phyloP scores from a whole-genome alignment of 2,888 invertebrate species.

The Eupithecia dodoneata region DNA sequence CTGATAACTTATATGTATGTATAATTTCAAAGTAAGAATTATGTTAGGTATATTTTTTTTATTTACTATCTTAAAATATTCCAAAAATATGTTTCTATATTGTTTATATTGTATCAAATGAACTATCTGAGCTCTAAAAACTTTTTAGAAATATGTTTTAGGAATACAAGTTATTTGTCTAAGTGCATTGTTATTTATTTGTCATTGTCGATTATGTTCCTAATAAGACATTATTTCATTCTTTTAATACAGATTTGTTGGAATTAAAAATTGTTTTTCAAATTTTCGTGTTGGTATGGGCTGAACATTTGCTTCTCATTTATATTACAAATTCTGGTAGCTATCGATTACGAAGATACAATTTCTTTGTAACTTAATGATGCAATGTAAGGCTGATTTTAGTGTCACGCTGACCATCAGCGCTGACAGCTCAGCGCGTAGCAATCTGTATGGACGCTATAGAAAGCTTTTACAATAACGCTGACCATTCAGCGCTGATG shows the following conservation, averaged over 20 bases:
- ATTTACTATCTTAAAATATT: conserved; percentile 17
- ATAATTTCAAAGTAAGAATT: conserved; percentile 37
- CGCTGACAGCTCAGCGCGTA: no score
- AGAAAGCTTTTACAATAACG: no score
- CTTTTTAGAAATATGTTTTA: conserved; percentile 17
- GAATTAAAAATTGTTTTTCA: conserved; percentile 31
- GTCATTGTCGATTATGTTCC: conserved; percentile 26
- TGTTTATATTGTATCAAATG: conserved; percentile 6
- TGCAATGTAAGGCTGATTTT: not conserved
- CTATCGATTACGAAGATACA: not conserved
- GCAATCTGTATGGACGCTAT: no score
- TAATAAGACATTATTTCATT: conserved; percentile 29
- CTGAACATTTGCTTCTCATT: conserved; percentile 15
- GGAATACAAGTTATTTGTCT: not conserved
- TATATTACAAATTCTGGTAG: not conserved
- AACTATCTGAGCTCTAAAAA: not conserved
- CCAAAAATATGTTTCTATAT: conserved; percentile 21
- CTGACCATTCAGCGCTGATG: no score
- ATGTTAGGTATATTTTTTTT: conserved; percentile 27
- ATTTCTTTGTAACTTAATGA: not conserved
- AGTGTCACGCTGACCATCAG: no score
- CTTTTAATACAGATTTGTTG: conserved; percentile 27
- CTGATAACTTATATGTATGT: conserved; percentile 15
- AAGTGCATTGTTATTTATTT: conserved; percentile 33
- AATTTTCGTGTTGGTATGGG: conserved; percentile 14